These are phyloP conservation scores for Picathartes gymnocephalus DNA, from an alignment of 2,113 vertebrate species.

Conservation along the genomic window DNA sequence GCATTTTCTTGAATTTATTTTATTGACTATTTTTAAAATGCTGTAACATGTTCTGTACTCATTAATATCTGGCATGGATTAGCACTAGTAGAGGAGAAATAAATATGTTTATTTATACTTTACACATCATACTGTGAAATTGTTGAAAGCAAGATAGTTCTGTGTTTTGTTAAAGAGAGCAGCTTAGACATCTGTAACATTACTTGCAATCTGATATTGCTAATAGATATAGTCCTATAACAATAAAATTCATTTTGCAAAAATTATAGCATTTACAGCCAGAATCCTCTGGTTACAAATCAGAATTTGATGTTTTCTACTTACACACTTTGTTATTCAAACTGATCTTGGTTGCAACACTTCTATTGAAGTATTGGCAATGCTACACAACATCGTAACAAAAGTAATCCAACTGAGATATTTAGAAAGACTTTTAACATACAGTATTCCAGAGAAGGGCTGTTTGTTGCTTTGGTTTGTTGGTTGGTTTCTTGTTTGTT, in stretches of 20 bases:
- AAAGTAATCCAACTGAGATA: not conserved
- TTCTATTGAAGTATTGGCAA: not conserved
- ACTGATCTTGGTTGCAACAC: not conserved
- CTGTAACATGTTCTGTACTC: not conserved
- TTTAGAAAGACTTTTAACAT: not conserved
- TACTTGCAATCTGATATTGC: not conserved
- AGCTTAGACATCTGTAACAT: not conserved
- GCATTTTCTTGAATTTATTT: conserved; percentile 11
- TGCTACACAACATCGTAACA: not conserved
- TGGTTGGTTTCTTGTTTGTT: not conserved
- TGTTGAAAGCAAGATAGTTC: not conserved
- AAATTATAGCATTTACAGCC: not conserved
- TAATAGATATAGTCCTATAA: not conserved
- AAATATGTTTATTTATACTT: not conserved
- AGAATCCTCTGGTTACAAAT: not conserved
- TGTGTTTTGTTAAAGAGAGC: not conserved
- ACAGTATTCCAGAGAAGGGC: not conserved
- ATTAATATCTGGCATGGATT: not conserved
- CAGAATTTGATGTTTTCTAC: not conserved
- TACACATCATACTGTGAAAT: not conserved
- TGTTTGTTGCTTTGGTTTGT: not conserved
- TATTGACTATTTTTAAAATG: not conserved
- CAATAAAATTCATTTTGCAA: not conserved
- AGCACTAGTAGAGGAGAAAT: not conserved
- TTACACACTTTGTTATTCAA: not conserved